These are phyloP conservation scores for Smutsia gigantea DNA, from an alignment of 2,797 vertebrate species.

Conservation along the genomic window DNA sequence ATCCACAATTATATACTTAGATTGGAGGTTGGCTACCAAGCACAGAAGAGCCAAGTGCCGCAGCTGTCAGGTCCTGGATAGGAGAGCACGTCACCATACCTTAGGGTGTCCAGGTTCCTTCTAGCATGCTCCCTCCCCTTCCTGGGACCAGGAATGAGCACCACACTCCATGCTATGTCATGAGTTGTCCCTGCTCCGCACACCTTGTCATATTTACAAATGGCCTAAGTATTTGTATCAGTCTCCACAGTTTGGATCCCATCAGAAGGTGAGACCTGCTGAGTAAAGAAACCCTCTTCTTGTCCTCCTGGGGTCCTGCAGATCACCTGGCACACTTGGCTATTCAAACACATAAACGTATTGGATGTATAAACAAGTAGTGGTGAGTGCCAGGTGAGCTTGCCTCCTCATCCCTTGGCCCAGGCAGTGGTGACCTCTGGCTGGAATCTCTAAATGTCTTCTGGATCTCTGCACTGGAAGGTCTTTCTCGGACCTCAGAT, in stretches of 20 bases:
- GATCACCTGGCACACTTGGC: background rate
- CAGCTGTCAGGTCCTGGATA: background rate
- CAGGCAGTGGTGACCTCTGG: background rate
- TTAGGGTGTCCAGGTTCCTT: background rate
- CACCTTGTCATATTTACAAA: background rate
- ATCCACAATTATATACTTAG: background rate
- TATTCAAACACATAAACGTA: background rate
- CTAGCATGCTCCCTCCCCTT: background rate
- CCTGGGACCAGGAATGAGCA: too few species aligned
- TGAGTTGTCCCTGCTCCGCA: background rate
- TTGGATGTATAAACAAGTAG: background rate
- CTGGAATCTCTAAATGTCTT: background rate
- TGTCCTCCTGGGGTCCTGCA: background rate
- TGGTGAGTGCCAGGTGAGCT: background rate
- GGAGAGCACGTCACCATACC: background rate
- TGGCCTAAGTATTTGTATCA: background rate
- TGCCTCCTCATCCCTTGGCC: background rate
- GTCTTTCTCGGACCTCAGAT: background rate
- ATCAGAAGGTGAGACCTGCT: background rate
- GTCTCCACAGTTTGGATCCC: background rate
- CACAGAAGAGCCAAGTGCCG: background rate
- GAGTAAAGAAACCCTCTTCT: background rate
- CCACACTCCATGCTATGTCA: background rate
- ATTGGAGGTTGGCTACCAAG: background rate
- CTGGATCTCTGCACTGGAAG: background rate